Base-by-base conservation (phyloP, 2,797 vertebrate genomes). In the Helarctos malayanus region DNA sequence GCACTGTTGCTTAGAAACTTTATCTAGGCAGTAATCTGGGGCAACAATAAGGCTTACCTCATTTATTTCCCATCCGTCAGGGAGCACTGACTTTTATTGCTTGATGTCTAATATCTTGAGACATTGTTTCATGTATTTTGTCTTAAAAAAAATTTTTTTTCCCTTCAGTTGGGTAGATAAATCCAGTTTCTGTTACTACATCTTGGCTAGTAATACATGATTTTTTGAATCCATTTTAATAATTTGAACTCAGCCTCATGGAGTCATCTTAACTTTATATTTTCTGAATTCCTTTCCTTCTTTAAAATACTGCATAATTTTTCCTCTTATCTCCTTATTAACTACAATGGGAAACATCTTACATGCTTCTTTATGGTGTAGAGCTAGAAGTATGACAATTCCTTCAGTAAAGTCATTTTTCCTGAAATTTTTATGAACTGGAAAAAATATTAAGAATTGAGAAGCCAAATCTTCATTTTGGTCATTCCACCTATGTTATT, bases 221-320 rank as follows among this genome's bases (percentile, higher is more conserved):
- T 2, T 47, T 8, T 15, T 73, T 84, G 76, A 79, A 69, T 84
- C 92, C 41, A 45, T 56, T 79, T 57, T 89, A 75, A 49, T 41
- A 80, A 11, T 85, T 94, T 49, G 32, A 29, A 65, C 7, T 82
- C 19, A 69, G 19, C 45, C 83, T 29, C 0, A 96, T 49, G 69
- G 19, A 95, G 45, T 84, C 29, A 29, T 6, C 21, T 75, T 76
- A 49, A 21, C 14, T 59, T 95, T 54, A 13, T 63, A 68, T 87
- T 29, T 35, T 97, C 92, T 54, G 32, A 96, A 21, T 81, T 61
- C 25, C 57, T 79, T 89, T n/a, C 2, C 61, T 92, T 87, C 49
- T 73, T 32, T 68, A 82, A 96, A 92, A 81, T 35, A 65, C 2
- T 56, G 8, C 63, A 32, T 18, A 41, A 47, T 73, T 89, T 97